Evolutionary conservation across 2,888 invertebrate genomes (phyloP).

Genomic region (Piscicola geometra): DNA sequence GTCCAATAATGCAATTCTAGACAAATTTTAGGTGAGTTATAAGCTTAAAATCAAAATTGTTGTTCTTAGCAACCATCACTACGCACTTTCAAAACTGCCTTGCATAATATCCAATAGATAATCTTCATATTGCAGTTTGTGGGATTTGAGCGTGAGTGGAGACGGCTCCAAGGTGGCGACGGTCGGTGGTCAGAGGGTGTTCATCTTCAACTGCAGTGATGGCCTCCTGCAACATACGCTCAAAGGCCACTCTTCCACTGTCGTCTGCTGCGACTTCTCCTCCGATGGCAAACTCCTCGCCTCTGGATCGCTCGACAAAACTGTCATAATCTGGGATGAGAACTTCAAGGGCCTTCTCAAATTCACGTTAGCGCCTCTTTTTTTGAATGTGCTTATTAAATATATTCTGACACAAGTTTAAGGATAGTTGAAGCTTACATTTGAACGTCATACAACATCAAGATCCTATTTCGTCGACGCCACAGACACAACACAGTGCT

Average conservation of each 20-base stretch:
- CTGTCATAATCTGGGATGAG: slow-evolving; percentile 94
- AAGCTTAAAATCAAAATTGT: not conserved
- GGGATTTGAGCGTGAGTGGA: slow-evolving; percentile 89
- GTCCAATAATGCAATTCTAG: not conserved
- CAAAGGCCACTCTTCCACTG: slow-evolving; percentile 90
- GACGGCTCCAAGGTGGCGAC: slow-evolving; percentile 89
- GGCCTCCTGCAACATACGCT: slow-evolving; percentile 84
- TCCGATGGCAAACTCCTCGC: slow-evolving; percentile 93
- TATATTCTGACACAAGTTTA: too few species aligned
- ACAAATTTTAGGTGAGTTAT: not conserved
- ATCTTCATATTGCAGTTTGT: slow-evolving; percentile 67
- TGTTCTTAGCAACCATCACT: not conserved
- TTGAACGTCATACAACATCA: not conserved
- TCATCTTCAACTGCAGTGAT: slow-evolving; percentile 87
- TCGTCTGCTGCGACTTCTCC: slow-evolving; percentile 85
- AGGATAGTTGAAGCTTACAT: too few species aligned
- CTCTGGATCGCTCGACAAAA: slow-evolving; percentile 91
- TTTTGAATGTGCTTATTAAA: too few species aligned
- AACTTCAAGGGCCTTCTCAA: slow-evolving; percentile 91
- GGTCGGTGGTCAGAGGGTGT: slow-evolving; percentile 86
- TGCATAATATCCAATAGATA: not conserved
- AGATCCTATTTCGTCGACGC: not conserved
- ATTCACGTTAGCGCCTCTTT: slow-evolving; percentile 73
- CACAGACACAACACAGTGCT: not conserved
- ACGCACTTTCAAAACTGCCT: not conserved